Conservation (phyloP, 2,888 invertebrate genomes). For the Hyposoter didymator region DNA sequence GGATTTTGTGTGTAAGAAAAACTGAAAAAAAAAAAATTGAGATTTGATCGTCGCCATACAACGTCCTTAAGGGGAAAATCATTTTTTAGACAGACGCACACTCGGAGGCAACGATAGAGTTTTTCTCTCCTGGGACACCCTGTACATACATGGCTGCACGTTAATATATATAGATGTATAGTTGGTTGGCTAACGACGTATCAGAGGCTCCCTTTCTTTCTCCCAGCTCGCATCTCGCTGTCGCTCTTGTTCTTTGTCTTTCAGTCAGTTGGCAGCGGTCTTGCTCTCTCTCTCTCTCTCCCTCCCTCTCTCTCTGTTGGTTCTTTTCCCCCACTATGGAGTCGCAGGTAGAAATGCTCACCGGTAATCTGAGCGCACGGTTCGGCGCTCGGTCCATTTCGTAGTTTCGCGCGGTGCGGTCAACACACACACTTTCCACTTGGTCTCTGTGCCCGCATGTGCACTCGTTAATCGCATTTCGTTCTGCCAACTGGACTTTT, state of each 20-base stretch:
- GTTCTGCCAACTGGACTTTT: not conserved
- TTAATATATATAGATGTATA: conserved; percentile 10
- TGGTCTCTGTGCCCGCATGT: conserved; percentile 27
- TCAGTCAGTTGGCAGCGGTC: conserved; percentile 31
- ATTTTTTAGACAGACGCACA: not conserved
- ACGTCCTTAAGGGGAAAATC: not conserved
- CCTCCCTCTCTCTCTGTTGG: not conserved
- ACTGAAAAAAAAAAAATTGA: too few species aligned
- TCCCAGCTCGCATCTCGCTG: not conserved
- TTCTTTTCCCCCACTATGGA: conserved; percentile 56
- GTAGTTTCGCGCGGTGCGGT: conserved; percentile 71
- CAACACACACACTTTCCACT: conserved; percentile 48
- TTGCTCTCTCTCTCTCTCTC: conserved; percentile 21
- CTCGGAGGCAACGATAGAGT: not conserved
- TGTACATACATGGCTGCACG: not conserved
- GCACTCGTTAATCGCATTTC: conserved; percentile 9
- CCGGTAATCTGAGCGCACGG: conserved; percentile 66
- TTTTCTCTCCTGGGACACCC: not conserved
- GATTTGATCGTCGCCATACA: too few species aligned
- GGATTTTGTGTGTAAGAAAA: too few species aligned
- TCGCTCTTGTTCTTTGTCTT: conserved; percentile 23
- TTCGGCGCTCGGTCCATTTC: conserved; percentile 71
- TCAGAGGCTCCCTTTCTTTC: conserved; percentile 41
- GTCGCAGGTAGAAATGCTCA: conserved; percentile 45
- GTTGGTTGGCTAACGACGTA: conserved; percentile 26